Evolutionary conservation across 2,797 vertebrate species (phyloP).

Genomic region (Forpus xanthops): DNA sequence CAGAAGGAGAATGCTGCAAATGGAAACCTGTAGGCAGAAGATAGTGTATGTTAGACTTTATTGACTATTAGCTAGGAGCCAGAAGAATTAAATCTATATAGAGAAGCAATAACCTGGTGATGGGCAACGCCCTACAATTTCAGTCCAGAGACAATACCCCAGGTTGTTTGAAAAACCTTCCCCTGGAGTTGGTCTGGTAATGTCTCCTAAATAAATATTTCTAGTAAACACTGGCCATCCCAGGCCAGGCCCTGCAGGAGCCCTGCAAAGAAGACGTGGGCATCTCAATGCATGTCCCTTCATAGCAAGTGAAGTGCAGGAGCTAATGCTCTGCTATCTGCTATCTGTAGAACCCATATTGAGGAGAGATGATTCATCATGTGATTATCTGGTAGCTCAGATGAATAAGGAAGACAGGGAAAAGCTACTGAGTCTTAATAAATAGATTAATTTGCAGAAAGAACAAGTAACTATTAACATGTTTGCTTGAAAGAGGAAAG

Average conservation of each 20-base stretch:
- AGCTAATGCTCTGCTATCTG: not conserved
- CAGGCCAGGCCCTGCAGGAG: not conserved
- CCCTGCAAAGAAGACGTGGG: not conserved
- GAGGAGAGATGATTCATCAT: rapidly evolving
- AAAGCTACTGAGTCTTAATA: not conserved
- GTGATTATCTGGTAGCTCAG: not conserved
- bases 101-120: not conserved
- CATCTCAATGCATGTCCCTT: not conserved
- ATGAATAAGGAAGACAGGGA: not conserved
- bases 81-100: not conserved
- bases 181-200: not conserved
- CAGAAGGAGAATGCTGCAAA: not conserved
- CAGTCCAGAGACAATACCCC: not conserved
- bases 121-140: not conserved
- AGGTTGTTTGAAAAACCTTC: not conserved
- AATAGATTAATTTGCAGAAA: not conserved
- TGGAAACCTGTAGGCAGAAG: not conserved
- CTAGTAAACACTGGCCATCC: not conserved
- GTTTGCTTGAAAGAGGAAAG: not conserved
- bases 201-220: not conserved
- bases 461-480: not conserved
- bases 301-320: rapidly evolving
- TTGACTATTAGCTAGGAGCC: not conserved
- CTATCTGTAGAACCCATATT: not conserved
- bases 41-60: not conserved